Evolutionary conservation across 2,888 invertebrate genomes (phyloP), one percentile per base, ranked within the genome.

Genomic region (Agrypnus murinus): DNA sequence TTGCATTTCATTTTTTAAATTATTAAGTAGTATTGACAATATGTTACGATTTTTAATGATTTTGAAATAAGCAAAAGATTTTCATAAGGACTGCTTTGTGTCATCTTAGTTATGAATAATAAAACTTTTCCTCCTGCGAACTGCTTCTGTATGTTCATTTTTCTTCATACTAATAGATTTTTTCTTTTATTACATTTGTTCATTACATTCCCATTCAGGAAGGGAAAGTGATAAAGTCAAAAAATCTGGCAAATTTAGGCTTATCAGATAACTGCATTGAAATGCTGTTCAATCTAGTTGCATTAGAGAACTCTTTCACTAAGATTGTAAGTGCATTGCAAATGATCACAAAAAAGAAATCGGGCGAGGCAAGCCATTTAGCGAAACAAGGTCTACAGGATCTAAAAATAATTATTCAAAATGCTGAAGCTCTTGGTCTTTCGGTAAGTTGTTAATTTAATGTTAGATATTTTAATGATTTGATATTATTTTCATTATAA

Each of bases 371-470:
- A 63, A 88, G 90, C 5, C 87, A 87, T 1, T 81, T 91, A 10
- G 92, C 93, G 0, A 91, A 91, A 64, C 89, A 91, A 71, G 95
- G 93, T 0, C 82, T 96, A 0, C 86, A 90, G 40, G 94, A 96
- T 74, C 85, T 98, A 69, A 93, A 95, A 78, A 87, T 88, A 0
- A 90, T 96, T 1, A 90, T 92, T 17, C 87, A 89, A 25, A 88
- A 93, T 80, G 91, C 94, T 0, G 90, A 91, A 78, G 88, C 90
- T 34, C 86, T 96, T 57, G 96, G 95, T 0, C 91, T 95, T 6
- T 91, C 91, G 82, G 94, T 94, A 82, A 86, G 86, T 79, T 31
- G 38, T 53, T 9, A 34, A 59, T 19, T 6, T 63, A 14, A 40
- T n/a, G 6, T 12, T 40, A 40, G 40, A 6, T n/a, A 1, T 12